Conservation (phyloP, 2,888 invertebrate genomes). For the Balanococcus diminutus region DNA sequence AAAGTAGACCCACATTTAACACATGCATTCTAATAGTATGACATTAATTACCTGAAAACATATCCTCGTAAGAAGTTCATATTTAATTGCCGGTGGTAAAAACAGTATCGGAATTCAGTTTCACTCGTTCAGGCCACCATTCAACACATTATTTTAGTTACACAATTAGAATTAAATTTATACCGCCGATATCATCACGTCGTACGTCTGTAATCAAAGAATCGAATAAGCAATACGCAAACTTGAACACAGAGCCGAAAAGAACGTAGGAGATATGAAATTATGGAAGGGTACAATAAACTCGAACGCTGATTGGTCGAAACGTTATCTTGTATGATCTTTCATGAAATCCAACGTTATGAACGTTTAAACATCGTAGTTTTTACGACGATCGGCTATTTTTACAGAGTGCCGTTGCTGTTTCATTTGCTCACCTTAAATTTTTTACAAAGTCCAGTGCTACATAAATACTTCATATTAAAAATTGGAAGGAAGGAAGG, state of each 20-base stretch:
- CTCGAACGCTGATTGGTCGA: not conserved
- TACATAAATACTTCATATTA: too few species aligned
- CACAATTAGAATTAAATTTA: not conserved
- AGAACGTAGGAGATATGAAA: not conserved
- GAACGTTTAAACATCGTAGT: too few species aligned
- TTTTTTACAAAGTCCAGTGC: too few species aligned
- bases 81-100: not conserved
- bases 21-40: slow-evolving; percentile 16
- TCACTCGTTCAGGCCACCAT: not conserved
- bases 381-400: too few species aligned
- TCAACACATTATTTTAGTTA: not conserved
- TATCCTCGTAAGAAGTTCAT: not conserved
- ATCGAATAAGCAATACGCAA: not conserved
- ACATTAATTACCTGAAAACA: not conserved
- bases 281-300: not conserved
- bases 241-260: slow-evolving; percentile 10
- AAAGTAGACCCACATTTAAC: not conserved
- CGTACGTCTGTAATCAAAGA: slow-evolving; percentile 3
- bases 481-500: too few species aligned
- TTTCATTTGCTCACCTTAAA: too few species aligned
- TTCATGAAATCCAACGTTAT: not conserved
- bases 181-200: slow-evolving; percentile 5
- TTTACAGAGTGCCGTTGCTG: too few species aligned
- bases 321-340: not conserved
- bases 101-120: not conserved